phyloP scores from a whole-genome alignment of 2,888 invertebrate genomes.

The Psococerastis gibbosa region DNA sequence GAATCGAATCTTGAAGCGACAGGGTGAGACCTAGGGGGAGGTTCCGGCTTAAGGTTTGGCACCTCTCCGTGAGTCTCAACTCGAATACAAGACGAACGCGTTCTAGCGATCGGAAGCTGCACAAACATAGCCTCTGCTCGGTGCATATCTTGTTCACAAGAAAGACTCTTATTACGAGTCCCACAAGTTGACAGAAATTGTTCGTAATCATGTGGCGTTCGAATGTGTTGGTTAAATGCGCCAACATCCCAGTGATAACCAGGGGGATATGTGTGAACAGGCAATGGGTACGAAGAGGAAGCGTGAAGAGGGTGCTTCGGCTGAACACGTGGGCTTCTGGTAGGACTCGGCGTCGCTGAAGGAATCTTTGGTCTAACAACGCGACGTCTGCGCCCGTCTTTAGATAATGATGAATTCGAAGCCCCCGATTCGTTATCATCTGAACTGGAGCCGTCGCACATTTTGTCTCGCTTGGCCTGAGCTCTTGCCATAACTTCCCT shows the following conservation, averaged over 20 bases:
- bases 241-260: conserved; percentile 17
- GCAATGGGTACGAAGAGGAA: conserved; percentile 14
- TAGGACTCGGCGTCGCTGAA: conserved; percentile 20
- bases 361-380: conserved; percentile 25
- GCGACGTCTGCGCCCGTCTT: conserved; percentile 43
- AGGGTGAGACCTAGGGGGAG: neutral
- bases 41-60: conserved; percentile 4
- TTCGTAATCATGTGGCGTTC: conserved; percentile 7
- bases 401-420: conserved; percentile 25
- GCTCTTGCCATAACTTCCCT: conserved; percentile 45
- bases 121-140: conserved; percentile 28
- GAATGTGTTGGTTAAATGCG: neutral
- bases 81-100: conserved; percentile 23
- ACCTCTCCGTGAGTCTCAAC: neutral
- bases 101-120: conserved; percentile 33
- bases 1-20: neutral
- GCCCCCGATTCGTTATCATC: conserved; percentile 45
- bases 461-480: conserved; percentile 39
- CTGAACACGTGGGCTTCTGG: conserved; percentile 19
- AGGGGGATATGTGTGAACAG: conserved; percentile 11
- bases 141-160: conserved; percentile 10
- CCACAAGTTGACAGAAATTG: conserved; percentile 9
- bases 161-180: neutral
- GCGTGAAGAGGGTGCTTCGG: conserved; percentile 15
- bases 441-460: conserved; percentile 44